Base-by-base conservation (phyloP, 2,797 vertebrate genomes). In the Hozukius guyotensis region DNA sequence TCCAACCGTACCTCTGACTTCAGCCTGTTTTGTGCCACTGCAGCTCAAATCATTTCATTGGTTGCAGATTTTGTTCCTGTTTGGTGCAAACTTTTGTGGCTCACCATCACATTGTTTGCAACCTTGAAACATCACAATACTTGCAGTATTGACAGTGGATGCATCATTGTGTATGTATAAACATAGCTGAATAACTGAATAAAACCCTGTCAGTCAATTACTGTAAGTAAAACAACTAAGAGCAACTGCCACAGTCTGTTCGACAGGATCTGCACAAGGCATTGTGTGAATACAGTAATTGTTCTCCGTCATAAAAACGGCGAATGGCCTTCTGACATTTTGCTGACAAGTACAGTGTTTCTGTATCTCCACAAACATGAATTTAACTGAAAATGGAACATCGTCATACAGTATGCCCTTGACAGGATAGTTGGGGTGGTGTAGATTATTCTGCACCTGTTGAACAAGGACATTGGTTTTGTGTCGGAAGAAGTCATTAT, bases 381-480 rank as follows among this genome's bases (percentile, higher is more conserved):
- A 29, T 49, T 24, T 24, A 14, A 65, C 36, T 49, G 29, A 63
- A 72, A 76, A 36, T 6, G 18, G 34, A 59, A 62, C 60, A 36
- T 60, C 20, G n/a, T 32, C 34, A 38, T 31, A 63, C 25, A 34
- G 16, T 10, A 9, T 75, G 42, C 67, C 49, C 12, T 27, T 61
- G 25, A 53, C 20, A 66, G 11, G 13, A 34, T 25, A 63, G 11
- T 52, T 34, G 4, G 8, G 14, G 13, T 24, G 18, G 38, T 34
- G n/a, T 29, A 46, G 25, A 53, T 49, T 13, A 60, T 65, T 59
- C 32, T 83, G 65, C 59, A 74, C 36, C 31, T 83, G 71, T 78
- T 74, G 69, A 49, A 72, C 22, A 34, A 42, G 4, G 20, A 16
- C 24, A 27, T 29, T 53, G 16, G 11, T 24, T 59, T 52, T 29